Conservation (phyloP, 2,797 vertebrate genomes). For the Percopsis omiscomaycus region DNA sequence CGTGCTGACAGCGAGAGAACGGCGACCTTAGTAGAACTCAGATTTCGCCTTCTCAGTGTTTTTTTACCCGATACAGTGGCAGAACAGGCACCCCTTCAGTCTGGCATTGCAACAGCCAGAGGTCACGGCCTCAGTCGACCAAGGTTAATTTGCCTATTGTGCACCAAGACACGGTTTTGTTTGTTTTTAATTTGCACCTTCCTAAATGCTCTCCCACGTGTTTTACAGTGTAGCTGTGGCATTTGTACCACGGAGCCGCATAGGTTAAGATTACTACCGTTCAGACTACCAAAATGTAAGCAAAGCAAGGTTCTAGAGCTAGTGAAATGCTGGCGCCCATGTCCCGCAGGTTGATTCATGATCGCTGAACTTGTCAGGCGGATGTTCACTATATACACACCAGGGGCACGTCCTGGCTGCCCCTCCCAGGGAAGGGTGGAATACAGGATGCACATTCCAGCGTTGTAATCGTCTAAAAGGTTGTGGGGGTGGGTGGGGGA, state of each 20-base stretch:
- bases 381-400: constrained; percentile 16
- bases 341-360: too few relatives aligned
- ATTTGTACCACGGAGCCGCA: too few relatives aligned
- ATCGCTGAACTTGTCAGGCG: too few relatives aligned
- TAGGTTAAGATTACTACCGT: too few relatives aligned
- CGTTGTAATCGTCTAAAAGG: too few relatives aligned
- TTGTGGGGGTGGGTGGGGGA: neutral
- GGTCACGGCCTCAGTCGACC: constrained; percentile 37
- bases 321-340: too few relatives aligned
- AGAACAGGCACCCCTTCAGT: constrained; percentile 35
- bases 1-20: constrained; percentile 62
- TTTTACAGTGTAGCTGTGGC: neutral
- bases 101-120: constrained; percentile 36
- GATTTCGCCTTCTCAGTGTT: constrained; percentile 76
- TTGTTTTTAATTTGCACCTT: too few relatives aligned
- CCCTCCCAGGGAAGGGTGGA: constrained; percentile 53
- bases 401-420: constrained; percentile 12
- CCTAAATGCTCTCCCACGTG: neutral
- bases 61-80: constrained; percentile 42
- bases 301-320: too few relatives aligned
- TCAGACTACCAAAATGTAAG: too few relatives aligned
- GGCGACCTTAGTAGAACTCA: constrained; percentile 63
- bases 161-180: neutral
- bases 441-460: constrained; percentile 33
- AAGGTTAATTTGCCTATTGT: constrained; percentile 36